Evolutionary conservation across 2,113 vertebrate species (phyloP).

Genomic region (Mungos mungo): DNA sequence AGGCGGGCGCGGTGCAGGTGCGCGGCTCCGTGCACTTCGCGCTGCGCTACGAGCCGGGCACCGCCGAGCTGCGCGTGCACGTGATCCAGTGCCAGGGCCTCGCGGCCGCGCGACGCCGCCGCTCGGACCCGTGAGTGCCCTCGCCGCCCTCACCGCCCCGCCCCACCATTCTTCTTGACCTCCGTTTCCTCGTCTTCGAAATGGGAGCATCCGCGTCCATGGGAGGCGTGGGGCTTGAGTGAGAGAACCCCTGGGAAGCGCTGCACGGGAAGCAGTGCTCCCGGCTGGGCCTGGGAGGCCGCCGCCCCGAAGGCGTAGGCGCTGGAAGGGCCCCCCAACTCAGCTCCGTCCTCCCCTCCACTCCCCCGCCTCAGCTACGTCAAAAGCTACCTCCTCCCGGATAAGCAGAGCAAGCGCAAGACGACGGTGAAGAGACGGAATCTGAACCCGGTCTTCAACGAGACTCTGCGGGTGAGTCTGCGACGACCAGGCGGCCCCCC

Average conservation of each 20-base stretch:
- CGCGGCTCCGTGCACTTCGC: conserved; percentile 92
- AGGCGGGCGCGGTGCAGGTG: conserved; percentile 89
- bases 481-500: not conserved
- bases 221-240: not conserved
- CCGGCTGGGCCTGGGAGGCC: not conserved
- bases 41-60: conserved; percentile 87
- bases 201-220: not conserved
- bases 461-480: conserved; percentile 89
- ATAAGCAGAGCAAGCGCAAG: conserved; percentile 96
- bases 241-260: not conserved
- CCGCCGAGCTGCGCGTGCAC: conserved; percentile 89
- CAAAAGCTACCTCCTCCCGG: conserved; percentile 95
- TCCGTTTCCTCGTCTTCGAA: not conserved
- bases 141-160: not conserved
- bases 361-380: conserved; percentile 88
- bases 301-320: not conserved
- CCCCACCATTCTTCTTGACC: not conserved
- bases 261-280: not conserved
- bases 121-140: conserved; percentile 93
- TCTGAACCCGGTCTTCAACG: conserved; percentile 93
- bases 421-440: conserved; percentile 93
- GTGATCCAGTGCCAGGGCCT: conserved; percentile 93
- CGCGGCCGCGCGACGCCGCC: conserved; percentile 89
- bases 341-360: not conserved
- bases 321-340: not conserved